Base-by-base conservation (phyloP, 2,113 vertebrate species). In the Phylloscopus whistleri region DNA sequence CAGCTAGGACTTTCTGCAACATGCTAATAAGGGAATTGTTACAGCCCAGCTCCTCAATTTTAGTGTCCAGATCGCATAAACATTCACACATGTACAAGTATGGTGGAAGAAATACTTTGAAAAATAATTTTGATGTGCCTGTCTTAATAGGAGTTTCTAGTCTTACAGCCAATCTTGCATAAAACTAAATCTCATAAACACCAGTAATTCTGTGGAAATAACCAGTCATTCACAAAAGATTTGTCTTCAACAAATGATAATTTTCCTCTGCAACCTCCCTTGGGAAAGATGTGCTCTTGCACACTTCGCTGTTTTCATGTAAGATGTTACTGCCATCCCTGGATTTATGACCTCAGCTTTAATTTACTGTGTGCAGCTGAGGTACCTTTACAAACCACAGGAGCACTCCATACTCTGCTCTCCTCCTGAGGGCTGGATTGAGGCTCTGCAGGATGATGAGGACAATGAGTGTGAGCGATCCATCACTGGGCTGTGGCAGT, bases 401-500 rank as follows among this genome's bases (percentile, higher is more conserved):
- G 43, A 81, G 49, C 20, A 2, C 41, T 89, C 16, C 11, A 1
- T 19, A 5, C 43, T n/a, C 31, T n/a, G 39, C 72, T 69, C 7
- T 53, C 37, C 18, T 44, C 46, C 23, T 10, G 48, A 53, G 28
- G 37, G 44, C 30, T 87, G 41, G 37, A 18, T 64, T 55, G 30
- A 55, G 52, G 67, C 76, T 72, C n/a, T 49, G 39, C n/a, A 55
- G 66, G 48, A 23, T 28, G 59, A 55, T 44, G 24, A 13, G 26
- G 48, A 46, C 18, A 17, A 14, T 7, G 41, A 30, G 7, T 13
- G 27, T 10, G 6, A 59, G 33, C 0, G 0, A 23, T 37, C 52
- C 11, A 3, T 59, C 22, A 7, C 35, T 3, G 20, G n/a, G 59
- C 44, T 2, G 1, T 20, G 48, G 62, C 22, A 18, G 19, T 21